phyloP scores from a whole-genome alignment of 2,113 vertebrate genomes.

The Pelmatolapia mariae region DNA sequence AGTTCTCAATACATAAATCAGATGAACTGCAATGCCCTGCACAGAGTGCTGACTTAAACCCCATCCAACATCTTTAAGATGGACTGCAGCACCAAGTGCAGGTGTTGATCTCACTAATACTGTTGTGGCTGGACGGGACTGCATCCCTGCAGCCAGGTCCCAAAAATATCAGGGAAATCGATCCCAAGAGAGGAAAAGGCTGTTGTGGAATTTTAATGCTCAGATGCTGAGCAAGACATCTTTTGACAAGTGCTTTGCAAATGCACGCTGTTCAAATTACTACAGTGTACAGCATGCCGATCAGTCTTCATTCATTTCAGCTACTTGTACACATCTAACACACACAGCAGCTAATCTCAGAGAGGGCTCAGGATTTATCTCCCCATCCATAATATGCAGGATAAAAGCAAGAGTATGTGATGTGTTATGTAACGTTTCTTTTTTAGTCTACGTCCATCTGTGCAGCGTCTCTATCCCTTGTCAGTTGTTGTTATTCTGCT shows the following conservation, averaged over 20 bases:
- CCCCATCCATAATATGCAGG: slow-evolving; percentile 30
- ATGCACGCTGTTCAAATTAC: background rate
- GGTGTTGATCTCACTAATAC: background rate
- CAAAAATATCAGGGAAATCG: background rate
- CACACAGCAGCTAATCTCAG: slow-evolving; percentile 21
- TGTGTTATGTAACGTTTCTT: slow-evolving; percentile 40
- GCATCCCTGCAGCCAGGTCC: background rate
- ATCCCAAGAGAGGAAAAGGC: background rate
- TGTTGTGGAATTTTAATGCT: background rate
- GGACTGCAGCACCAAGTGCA: background rate
- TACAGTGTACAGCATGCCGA: background rate
- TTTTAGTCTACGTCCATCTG: slow-evolving; percentile 48
- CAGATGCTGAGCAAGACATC: background rate
- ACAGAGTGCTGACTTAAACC: background rate
- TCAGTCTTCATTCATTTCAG: background rate
- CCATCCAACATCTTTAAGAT: background rate
- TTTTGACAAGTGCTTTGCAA: background rate
- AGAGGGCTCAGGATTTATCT: slow-evolving; percentile 5
- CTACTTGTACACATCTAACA: background rate
- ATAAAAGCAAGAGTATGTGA: slow-evolving; percentile 30
- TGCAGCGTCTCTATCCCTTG: background rate
- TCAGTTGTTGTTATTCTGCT: background rate
- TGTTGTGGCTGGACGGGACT: background rate
- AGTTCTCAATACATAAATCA: background rate
- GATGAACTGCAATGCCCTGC: background rate